Conservation (phyloP, 2,888 invertebrate species). For the Eilema sororculum region DNA sequence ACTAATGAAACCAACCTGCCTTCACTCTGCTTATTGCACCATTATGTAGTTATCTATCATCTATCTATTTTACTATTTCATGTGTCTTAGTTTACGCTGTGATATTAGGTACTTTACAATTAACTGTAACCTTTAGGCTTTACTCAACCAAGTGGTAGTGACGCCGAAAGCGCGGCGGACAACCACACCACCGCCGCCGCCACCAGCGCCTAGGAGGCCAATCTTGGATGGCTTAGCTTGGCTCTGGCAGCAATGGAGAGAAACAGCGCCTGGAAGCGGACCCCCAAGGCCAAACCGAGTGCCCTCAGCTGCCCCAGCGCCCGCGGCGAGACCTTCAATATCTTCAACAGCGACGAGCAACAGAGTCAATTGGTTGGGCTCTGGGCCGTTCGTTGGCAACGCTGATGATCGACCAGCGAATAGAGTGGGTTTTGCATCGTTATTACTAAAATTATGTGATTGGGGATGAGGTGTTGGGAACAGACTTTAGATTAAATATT, state of each 20-base stretch:
- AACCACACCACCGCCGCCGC: conserved; percentile 70
- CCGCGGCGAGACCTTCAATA: conserved; percentile 62
- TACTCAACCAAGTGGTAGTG: conserved; percentile 87
- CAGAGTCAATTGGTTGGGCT: conserved; percentile 81
- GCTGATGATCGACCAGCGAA: conserved; percentile 78
- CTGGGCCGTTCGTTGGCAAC: conserved; percentile 84
- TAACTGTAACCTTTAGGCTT: conserved; percentile 84
- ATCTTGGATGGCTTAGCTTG: conserved; percentile 86
- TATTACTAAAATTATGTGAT: conserved; percentile 80
- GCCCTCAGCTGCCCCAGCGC: conserved; percentile 62
- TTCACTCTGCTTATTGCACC: conserved; percentile 53
- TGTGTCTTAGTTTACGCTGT: conserved; percentile 53
- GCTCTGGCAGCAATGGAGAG: conserved; percentile 88
- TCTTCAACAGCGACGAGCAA: conserved; percentile 70
- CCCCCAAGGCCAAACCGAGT: conserved; percentile 62
- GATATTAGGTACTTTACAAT: conserved; percentile 58
- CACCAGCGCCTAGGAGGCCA: conserved; percentile 82
- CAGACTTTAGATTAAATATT: conserved; percentile 78
- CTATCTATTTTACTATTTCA: conserved; percentile 41
- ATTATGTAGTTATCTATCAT: conserved; percentile 47
- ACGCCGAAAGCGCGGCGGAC: conserved; percentile 82
- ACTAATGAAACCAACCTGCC: conserved; percentile 48
- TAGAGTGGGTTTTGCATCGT: conserved; percentile 84
- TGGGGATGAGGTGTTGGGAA: conserved; percentile 80
- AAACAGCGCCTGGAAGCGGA: conserved; percentile 77